Evolutionary conservation across 2,888 invertebrate species (phyloP).

Genomic region (Amiota communis): DNA sequence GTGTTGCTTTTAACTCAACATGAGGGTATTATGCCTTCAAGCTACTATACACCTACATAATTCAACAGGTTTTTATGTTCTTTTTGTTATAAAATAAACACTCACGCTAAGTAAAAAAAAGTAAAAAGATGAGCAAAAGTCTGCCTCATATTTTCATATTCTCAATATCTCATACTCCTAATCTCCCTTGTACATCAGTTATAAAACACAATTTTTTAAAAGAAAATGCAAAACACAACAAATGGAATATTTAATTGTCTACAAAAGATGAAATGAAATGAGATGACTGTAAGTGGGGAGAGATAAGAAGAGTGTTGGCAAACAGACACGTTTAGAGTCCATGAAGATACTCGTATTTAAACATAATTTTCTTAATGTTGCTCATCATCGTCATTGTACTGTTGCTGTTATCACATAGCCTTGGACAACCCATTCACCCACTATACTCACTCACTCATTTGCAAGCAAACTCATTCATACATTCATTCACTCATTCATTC

Average conservation of each 20-base stretch:
- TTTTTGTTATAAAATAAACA: slow-evolving; percentile 27
- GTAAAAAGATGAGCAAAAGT: not conserved
- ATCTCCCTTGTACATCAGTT: too few relatives aligned
- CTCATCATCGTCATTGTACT: not conserved
- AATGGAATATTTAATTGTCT: slow-evolving; percentile 56
- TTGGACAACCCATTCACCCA: not conserved
- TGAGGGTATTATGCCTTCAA: too few relatives aligned
- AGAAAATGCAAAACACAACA: slow-evolving; percentile 44
- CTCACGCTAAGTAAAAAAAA: not conserved
- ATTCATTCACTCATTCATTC: not conserved
- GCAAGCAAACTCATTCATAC: not conserved
- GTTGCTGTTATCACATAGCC: slow-evolving; percentile 3
- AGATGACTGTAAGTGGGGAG: too few relatives aligned
- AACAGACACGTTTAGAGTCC: slow-evolving; percentile 31
- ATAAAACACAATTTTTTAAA: too few relatives aligned
- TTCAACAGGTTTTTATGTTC: not conserved
- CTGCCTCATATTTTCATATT: too few relatives aligned
- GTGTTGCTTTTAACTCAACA: too few relatives aligned
- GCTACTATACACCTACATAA: too few relatives aligned
- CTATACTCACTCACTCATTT: not conserved
- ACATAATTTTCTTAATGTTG: slow-evolving; percentile 52
- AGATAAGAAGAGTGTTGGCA: not conserved
- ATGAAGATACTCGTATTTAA: slow-evolving; percentile 32
- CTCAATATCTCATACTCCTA: too few relatives aligned
- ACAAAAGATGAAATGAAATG: not conserved